phyloP scores from a whole-genome alignment of 2,797 vertebrate species.

The Pitangus sulphuratus region DNA sequence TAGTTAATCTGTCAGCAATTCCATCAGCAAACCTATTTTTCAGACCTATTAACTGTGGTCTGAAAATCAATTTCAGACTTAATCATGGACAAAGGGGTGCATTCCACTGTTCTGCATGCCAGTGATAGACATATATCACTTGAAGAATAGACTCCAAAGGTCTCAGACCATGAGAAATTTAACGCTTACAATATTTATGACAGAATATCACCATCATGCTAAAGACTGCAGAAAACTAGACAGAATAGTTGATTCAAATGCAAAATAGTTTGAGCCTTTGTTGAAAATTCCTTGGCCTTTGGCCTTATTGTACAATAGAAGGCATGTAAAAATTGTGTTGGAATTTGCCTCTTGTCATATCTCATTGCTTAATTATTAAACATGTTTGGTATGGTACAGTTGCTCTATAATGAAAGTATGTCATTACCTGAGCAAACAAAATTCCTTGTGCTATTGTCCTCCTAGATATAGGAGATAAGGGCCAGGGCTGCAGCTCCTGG shows the following conservation, averaged over 20 bases:
- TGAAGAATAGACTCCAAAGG: slow-evolving; percentile 15
- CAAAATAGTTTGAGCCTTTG: background rate
- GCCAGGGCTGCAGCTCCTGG: background rate
- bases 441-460: background rate
- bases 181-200: slow-evolving; percentile 38
- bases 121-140: background rate
- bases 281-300: slow-evolving; percentile 25
- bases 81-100: slow-evolving; percentile 1
- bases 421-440: slow-evolving; percentile 15
- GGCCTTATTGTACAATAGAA: background rate
- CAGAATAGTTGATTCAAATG: slow-evolving; percentile 11
- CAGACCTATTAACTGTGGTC: slow-evolving; percentile 30
- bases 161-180: background rate
- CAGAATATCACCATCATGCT: background rate
- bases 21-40: slow-evolving; percentile 30
- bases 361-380: slow-evolving; percentile 57
- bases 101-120: background rate
- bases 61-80: slow-evolving; percentile 52
- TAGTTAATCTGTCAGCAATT: slow-evolving; percentile 30
- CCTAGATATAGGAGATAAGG: background rate
- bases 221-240: background rate
- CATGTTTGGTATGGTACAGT: background rate
- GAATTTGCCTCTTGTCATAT: slow-evolving; percentile 39
- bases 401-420: slow-evolving; percentile 8
- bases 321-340: slow-evolving; percentile 23